Conservation (phyloP, 92 coral and sea anemone species). For the Palythoa caribaeorum region DNA sequence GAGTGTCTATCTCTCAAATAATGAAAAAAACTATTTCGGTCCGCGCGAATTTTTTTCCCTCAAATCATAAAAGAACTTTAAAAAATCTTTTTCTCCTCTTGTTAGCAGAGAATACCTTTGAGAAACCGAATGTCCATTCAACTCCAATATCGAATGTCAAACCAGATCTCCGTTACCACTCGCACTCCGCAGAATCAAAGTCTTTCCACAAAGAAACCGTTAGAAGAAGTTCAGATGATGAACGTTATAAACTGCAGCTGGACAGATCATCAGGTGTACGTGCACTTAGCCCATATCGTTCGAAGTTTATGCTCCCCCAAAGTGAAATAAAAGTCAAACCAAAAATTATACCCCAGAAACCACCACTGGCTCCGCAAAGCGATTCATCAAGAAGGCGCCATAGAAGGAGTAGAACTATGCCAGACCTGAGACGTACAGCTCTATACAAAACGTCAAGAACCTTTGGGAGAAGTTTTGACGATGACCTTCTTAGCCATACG, state of each 20-base stretch:
- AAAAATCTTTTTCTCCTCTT: too few species aligned
- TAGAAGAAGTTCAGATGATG: not conserved
- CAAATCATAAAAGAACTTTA: too few species aligned
- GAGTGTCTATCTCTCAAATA: too few species aligned
- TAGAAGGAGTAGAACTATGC: slow-evolving; percentile 82
- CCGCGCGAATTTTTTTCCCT: too few species aligned
- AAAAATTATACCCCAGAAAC: slow-evolving; percentile 15
- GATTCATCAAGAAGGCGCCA: slow-evolving; percentile 43
- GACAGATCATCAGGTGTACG: not conserved
- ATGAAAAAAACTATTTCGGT: too few species aligned
- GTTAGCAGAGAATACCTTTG: slow-evolving; percentile 18
- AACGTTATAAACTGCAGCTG: not conserved
- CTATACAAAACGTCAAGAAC: slow-evolving; percentile 52
- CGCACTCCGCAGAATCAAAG: slow-evolving; percentile 24
- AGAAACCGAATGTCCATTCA: slow-evolving; percentile 35
- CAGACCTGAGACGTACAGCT: slow-evolving; percentile 76
- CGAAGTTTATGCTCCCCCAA: slow-evolving; percentile 40
- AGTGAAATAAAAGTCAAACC: slow-evolving; percentile 26
- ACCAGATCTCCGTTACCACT: slow-evolving; percentile 8
- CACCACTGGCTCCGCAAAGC: slow-evolving; percentile 19
- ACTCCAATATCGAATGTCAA: slow-evolving; percentile 14
- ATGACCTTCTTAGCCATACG: slow-evolving; percentile 74
- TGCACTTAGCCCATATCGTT: slow-evolving; percentile 40
- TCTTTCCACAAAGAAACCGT: not conserved
- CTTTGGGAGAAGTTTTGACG: slow-evolving; percentile 77